phyloP scores from a whole-genome alignment of 2,888 invertebrate species.

The Cheilosia grossa region DNA sequence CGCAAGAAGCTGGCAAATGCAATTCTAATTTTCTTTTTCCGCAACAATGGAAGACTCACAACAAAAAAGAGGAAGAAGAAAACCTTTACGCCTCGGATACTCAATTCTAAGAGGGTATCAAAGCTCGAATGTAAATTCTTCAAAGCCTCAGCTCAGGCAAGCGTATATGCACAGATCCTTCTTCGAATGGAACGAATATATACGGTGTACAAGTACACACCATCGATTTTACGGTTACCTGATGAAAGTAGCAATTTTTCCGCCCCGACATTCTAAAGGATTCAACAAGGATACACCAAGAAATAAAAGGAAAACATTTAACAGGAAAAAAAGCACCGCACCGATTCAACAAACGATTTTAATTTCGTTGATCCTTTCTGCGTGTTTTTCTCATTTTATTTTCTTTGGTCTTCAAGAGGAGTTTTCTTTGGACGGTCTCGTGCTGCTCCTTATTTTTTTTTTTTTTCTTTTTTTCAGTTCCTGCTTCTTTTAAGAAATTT shows the following conservation, averaged over 20 bases:
- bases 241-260: slow-evolving; percentile 58
- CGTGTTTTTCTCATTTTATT: slow-evolving; percentile 46
- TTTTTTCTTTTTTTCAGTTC: slow-evolving; percentile 8
- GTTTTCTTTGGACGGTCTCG: slow-evolving; percentile 28
- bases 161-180: slow-evolving; percentile 13
- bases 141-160: slow-evolving; percentile 39
- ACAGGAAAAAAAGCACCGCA: background rate
- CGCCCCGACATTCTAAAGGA: slow-evolving; percentile 49
- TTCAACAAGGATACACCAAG: slow-evolving; percentile 46
- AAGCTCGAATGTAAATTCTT: slow-evolving; percentile 63
- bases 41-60: slow-evolving; percentile 17
- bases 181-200: slow-evolving; percentile 34
- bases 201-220: slow-evolving; percentile 8
- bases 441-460: slow-evolving; percentile 2
- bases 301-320: slow-evolving; percentile 51
- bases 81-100: slow-evolving; percentile 32
- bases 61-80: background rate
- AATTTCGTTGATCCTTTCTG: slow-evolving; percentile 72
- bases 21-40: slow-evolving; percentile 27
- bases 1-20: slow-evolving; percentile 27
- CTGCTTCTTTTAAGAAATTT: slow-evolving; percentile 45
- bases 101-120: slow-evolving; percentile 56
- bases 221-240: slow-evolving; percentile 62
- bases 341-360: slow-evolving; percentile 70
- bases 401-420: slow-evolving; percentile 50